A percentile compares a stretch with the other conserved stretches of the same genome.
These are phyloP conservation scores for Drosophila rufa DNA, from an alignment of 1,140 invertebrate species.

Conservation along the genomic window DNA sequence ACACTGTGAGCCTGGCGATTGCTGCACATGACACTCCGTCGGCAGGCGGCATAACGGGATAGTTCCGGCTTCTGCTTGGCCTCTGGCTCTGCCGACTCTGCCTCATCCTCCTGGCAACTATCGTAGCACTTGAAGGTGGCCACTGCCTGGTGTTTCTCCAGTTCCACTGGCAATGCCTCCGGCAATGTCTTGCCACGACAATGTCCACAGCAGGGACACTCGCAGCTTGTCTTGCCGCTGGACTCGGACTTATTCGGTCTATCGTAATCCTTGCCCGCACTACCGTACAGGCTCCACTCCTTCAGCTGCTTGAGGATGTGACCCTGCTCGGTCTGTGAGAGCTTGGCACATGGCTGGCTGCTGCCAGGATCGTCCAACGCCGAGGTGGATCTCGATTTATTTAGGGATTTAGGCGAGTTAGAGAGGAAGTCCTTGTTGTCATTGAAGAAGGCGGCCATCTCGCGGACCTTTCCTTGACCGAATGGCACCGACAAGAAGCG, in stretches of 20 bases:
- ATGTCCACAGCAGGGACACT: constrained; percentile 71
- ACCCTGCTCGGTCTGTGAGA: constrained; percentile 85
- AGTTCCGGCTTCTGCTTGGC: constrained; percentile 39
- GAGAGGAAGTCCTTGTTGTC: constrained; percentile 62
- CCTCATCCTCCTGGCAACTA: constrained; percentile 65
- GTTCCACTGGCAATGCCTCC: constrained; percentile 1
- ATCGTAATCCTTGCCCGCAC: constrained; percentile 78
- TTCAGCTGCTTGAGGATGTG: constrained; percentile 86
- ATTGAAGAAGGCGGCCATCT: constrained; percentile 87
- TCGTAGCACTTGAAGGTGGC: constrained; percentile 77
- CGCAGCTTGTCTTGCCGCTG: constrained; percentile 27
- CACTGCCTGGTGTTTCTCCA: constrained; percentile 31
- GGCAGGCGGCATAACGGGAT: constrained; percentile 56
- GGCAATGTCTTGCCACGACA: constrained; percentile 36
- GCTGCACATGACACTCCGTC: constrained; percentile 71
- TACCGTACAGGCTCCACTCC: constrained; percentile 86
- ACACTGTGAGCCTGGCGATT: constrained; percentile 74
- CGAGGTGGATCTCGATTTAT: constrained; percentile 71
- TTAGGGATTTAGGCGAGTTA: constrained; percentile 16
- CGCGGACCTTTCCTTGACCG: constrained; percentile 85
- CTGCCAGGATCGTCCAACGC: constrained; percentile 39
- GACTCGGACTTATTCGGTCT: constrained; percentile 34
- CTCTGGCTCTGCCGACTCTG: constrained; percentile 12
- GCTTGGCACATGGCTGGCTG: constrained; percentile 70
- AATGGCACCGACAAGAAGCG: constrained; percentile 49